Evolutionary conservation across 2,888 invertebrate species (phyloP), one percentile per base, ranked within the genome.

Genomic region (Chloroclysta siterata): DNA sequence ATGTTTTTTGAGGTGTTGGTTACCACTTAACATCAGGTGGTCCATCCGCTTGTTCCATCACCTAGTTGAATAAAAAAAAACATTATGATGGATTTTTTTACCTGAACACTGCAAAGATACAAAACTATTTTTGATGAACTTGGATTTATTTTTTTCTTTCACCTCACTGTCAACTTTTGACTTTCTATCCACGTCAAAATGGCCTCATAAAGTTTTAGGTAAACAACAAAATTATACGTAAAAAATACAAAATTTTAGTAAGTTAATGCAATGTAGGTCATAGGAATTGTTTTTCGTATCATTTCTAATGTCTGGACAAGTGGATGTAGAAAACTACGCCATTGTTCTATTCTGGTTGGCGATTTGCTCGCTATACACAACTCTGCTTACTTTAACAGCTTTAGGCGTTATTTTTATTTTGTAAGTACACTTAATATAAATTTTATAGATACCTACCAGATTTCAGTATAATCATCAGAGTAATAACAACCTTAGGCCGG

Each of bases 331-430:
- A 60, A 71, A 82, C 52, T 83, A 83, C 77, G 79, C 80, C 57
- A 69, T 80, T 69, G 65, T 83, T 61, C 62, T 84, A 48, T 70
- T 84, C 71, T 90, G 90, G 91, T 69, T 89, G 58, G 80, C 72
- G 28, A 79, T 88, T 62, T 85, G 86, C 67, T 82, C 82, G 2
- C 55, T 82, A 2, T 90, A 88, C 52, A 81, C 85, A 13, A 78
- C 81, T 5, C 65, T 90, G 42, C 74, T 90, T 28, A 79, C 84
- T 1, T 48, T 84, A 6, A 88, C 88, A 14, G 81, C 82, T 2
- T 66, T 89, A n/a, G 74, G 75, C 67, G 84, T 88, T n/a, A 66
- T 86, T 22, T 82, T 75, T 73, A 67, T 87, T 56, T 53, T 83
- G 90, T 90, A 76, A 88, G 90, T 87, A 69, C 8, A 8, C 33